Evolutionary conservation across 2,797 vertebrate genomes (phyloP), one percentile per base, ranked within the genome.

Genomic region (Poliocrania exsul): DNA sequence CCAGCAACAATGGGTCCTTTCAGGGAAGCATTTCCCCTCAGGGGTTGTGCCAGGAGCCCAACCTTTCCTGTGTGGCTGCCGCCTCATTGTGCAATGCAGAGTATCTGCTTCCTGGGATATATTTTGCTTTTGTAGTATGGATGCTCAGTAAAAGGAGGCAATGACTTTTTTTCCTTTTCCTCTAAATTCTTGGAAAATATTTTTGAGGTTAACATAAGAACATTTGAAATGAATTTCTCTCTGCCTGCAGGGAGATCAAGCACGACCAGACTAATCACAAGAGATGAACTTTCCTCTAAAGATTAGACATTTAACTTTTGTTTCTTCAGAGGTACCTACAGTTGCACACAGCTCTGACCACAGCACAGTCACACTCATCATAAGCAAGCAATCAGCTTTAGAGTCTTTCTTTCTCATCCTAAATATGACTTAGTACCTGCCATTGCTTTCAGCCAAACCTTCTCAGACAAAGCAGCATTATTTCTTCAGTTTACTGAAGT

Each of bases 81-180:
- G 91, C 96, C 93, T 96, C 73, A 96, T 96, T 96, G 95, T 96
- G 80, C 29, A 0, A 86, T 56, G 82, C 5, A 44, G 95, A 94
- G 93, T 96, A 96, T 96, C 93, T 96, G 88, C 80, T 96, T 96
- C 96, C 96, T 95, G 96, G 96, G 96, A 95, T 96, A 93, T 96
- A 94, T 82, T 95, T 95, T 94, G 95, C 95, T 95, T 96, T 96
- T 96, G 88, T 92, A 78, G 94, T 81, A 96, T 96, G 95, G 96
- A 96, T 96, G 91, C 82, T 95, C 95, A 92, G 73, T 84, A 86
- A 95, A 90, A 91, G 73, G 54, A 95, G 88, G 96, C 81, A 93
- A 96, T 91, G 91, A 96, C 91, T 92, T 95, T 95, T 93, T 86
- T 95, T 83, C 88, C 82, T 86, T 82, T 95, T 96, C 95, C 95